A percentile compares a stretch with the other conserved stretches of the same genome.
These are phyloP conservation scores for Melanogrammus aeglefinus DNA, from an alignment of 2,797 vertebrate genomes.

Conservation along the genomic window DNA sequence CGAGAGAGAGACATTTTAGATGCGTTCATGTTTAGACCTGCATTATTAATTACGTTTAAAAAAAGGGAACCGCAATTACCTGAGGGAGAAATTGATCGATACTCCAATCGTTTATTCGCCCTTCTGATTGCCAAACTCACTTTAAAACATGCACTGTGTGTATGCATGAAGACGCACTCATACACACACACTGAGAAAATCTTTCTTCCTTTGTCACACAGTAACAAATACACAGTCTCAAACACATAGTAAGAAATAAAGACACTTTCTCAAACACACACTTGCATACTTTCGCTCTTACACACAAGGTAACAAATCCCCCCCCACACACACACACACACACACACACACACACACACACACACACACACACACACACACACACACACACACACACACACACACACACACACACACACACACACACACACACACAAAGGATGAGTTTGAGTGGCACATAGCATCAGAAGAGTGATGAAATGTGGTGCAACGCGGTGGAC, in stretches of 20 bases:
- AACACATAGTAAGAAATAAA: conserved; percentile 8
- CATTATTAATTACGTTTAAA: neutral
- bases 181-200: neutral
- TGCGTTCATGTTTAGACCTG: neutral
- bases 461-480: conserved; percentile 63
- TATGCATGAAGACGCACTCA: neutral
- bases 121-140: neutral
- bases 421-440: conserved; percentile 19
- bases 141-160: neutral
- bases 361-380: conserved; percentile 21
- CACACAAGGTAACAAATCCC: conserved; percentile 18
- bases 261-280: conserved; percentile 24
- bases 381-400: conserved; percentile 9
- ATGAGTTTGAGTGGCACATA: conserved; percentile 8
- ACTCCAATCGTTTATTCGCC: neutral
- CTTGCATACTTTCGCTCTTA: conserved; percentile 14
- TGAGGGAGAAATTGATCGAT: neutral
- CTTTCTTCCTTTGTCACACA: neutral
- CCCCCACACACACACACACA: conserved; percentile 20
- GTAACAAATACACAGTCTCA: conserved; percentile 12
- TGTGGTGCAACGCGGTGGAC: conserved; percentile 40
- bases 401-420: conserved; percentile 19
- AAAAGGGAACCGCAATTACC: neutral
- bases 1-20: neutral
- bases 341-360: conserved; percentile 23